Evolutionary conservation across 1,140 invertebrate species (phyloP), one percentile per base, ranked within the genome.

Genomic region (Catajapyx aquilonaris): DNA sequence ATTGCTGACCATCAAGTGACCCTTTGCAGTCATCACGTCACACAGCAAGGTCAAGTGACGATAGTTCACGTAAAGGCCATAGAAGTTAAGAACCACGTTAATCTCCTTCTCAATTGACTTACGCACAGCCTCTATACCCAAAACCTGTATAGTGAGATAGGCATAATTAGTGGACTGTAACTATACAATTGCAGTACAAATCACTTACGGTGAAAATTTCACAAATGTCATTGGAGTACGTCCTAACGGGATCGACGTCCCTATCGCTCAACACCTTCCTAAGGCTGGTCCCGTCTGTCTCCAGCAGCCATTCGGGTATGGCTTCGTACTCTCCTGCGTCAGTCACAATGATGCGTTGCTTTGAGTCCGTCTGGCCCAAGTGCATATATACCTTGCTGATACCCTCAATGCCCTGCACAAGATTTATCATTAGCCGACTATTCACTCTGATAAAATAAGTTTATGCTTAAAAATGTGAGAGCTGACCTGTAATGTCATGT

Each of bases 41-140:
- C 95, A 99, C 52, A 99, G 71, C 54, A 99, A 69, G 5, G 95
- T 90, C 55, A 99, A 70, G 66, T 99, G 95, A 20, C 95, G 80
- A 56, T 99, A 99, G 65, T 99, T 99, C 49, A 99, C 95, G 62
- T 99, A 99, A 18, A 97, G 73, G 51, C 95, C 95, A 50, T 99
- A 97, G 63, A 99, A 99, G 52, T 91, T 87, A 49, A 99, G 71
- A 18, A 99, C 95, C 53, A 90, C 81, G 49, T 96, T 95, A 88
- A 99, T 98, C 72, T 99, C 95, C 52, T 94, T 94, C 54, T 99
- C 95, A 1, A 99, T 91, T 0, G 90, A 90, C 59, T 98, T 99
- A 50, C 95, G 74, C 3, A 98, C 95, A 60, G 95, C 95, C 59
- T 99, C 95, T 43, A 99, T 99, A 44, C 95, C 95, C 19, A 98